These are phyloP conservation scores for Lithodes maja DNA, from an alignment of 2,888 invertebrate genomes.

Conservation along the genomic window DNA sequence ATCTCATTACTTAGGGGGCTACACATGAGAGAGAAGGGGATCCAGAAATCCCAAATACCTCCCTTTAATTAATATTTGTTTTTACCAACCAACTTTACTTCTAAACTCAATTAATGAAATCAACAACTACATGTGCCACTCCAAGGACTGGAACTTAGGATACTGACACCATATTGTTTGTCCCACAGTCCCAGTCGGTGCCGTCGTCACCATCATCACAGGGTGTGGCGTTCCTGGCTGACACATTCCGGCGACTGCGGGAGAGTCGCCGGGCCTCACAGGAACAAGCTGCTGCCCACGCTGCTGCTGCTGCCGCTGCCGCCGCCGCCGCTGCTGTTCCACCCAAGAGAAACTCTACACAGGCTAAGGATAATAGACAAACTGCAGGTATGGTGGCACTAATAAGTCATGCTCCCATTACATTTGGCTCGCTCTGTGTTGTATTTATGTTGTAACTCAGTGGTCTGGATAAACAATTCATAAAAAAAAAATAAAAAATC, in stretches of 20 bases:
- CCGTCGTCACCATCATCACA: conserved; percentile 55
- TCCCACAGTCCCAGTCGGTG: conserved; percentile 36
- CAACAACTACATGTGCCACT: too few relatives aligned
- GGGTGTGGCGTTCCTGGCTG: conserved; percentile 62
- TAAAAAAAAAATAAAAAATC: too few relatives aligned
- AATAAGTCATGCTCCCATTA: too few relatives aligned
- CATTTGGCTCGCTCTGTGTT: too few relatives aligned
- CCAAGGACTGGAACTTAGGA: too few relatives aligned
- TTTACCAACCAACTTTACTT: too few relatives aligned
- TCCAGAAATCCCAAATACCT: too few relatives aligned
- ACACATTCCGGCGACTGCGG: conserved; percentile 67
- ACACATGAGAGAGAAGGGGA: too few relatives aligned
- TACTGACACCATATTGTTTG: not conserved
- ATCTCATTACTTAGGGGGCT: not conserved
- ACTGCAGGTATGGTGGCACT: conserved; percentile 31
- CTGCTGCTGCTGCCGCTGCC: not conserved
- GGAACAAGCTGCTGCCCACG: conserved; percentile 44
- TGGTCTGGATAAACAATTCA: too few relatives aligned
- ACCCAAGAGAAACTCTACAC: conserved; percentile 44
- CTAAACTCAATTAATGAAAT: too few relatives aligned
- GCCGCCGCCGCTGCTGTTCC: not conserved
- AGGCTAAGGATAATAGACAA: conserved; percentile 54
- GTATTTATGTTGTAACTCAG: too few relatives aligned
- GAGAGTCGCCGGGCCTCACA: conserved; percentile 63
- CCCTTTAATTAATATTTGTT: too few relatives aligned